These are phyloP conservation scores for Synergus itoensis DNA, from an alignment of 2,888 invertebrate species.

Conservation along the genomic window DNA sequence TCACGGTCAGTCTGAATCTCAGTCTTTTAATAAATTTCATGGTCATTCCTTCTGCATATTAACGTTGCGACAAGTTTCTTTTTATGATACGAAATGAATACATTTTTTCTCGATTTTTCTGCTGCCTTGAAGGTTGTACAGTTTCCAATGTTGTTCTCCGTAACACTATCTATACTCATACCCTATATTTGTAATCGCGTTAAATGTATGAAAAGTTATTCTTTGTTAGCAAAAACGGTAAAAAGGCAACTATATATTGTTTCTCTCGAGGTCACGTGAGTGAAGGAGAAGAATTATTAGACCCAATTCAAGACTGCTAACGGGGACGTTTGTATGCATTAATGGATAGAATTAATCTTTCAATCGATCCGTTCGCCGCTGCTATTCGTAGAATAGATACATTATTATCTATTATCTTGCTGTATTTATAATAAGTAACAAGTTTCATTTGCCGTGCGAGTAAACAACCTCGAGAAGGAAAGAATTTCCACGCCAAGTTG, in stretches of 20 bases:
- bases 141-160: constrained; percentile 21
- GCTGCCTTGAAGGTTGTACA: constrained; percentile 25
- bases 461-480: constrained; percentile 17
- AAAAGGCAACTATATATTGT: constrained; percentile 5
- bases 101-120: constrained; percentile 15
- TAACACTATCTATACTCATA: background rate
- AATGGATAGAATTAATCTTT: constrained; percentile 22
- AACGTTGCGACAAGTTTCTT: constrained; percentile 18
- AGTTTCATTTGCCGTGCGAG: constrained; percentile 27
- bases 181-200: background rate
- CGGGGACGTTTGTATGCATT: constrained; percentile 22
- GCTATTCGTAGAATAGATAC: background rate
- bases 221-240: constrained; percentile 16
- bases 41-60: constrained; percentile 13
- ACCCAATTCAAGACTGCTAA: constrained; percentile 25
- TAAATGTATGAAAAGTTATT: constrained; percentile 37
- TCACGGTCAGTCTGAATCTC: background rate
- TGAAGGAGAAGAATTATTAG: constrained; percentile 26
- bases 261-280: background rate
- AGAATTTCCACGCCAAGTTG: constrained; percentile 20
- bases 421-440: constrained; percentile 12
- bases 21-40: background rate
- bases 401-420: background rate
- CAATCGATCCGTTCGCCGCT: background rate
- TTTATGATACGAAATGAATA: constrained; percentile 25